Evolutionary conservation across 2,888 invertebrate species (phyloP).

Genomic region (Agrochola litura): DNA sequence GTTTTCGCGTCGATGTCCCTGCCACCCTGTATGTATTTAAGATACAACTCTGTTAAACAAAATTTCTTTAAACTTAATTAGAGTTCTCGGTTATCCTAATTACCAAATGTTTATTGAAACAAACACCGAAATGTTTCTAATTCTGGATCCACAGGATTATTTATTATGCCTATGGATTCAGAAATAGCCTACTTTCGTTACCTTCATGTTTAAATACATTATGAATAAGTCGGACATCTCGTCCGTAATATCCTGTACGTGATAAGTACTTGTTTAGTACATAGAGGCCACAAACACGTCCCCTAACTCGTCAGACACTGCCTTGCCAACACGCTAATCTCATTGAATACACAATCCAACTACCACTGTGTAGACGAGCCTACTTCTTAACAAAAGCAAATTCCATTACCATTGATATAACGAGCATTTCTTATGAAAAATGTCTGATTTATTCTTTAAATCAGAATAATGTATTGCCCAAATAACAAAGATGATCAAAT

Average conservation of each 20-base stretch:
- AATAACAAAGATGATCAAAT: conserved; percentile 66
- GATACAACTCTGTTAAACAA: conserved; percentile 10
- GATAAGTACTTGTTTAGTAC: conserved; percentile 50
- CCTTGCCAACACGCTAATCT: conserved; percentile 61
- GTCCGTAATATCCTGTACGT: conserved; percentile 42
- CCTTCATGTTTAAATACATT: conserved; percentile 6
- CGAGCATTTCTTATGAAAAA: conserved; percentile 29
- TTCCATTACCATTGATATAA: conserved; percentile 35
- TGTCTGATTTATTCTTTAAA: conserved; percentile 53
- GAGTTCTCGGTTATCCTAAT: conserved; percentile 18
- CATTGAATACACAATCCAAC: conserved; percentile 57
- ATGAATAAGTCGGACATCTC: conserved; percentile 27
- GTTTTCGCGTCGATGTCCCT: too few species aligned
- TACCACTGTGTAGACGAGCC: conserved; percentile 32
- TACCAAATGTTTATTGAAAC: conserved; percentile 25
- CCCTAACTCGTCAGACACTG: conserved; percentile 50
- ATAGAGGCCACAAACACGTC: conserved; percentile 49
- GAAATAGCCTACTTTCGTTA: conserved; percentile 8
- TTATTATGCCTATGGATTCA: too few species aligned
- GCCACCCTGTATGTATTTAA: too few species aligned
- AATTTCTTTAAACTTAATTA: conserved; percentile 24
- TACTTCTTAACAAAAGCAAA: conserved; percentile 20
- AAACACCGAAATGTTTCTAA: background rate
- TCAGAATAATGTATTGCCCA: conserved; percentile 55
- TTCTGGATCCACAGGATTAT: background rate